Conservation (phyloP, 1,140 invertebrate species). For the Vanessa tameamea region DNA sequence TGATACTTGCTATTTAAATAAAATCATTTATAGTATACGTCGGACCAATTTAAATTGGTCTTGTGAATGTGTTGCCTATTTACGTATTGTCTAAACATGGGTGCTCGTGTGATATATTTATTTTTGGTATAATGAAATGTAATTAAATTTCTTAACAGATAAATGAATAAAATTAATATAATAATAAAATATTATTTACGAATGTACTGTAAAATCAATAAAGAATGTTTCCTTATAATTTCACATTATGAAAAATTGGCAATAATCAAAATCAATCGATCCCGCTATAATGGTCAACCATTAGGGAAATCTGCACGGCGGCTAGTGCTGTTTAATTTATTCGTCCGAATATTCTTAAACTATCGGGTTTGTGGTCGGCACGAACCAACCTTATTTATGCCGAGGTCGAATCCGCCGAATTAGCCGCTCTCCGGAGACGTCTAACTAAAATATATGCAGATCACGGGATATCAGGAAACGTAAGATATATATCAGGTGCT, state of each 20-base stretch:
- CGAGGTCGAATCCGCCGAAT: conserved; percentile 51
- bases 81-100: no score
- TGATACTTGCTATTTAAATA: conserved; percentile 45
- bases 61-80: background rate
- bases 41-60: background rate
- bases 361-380: conserved; percentile 71
- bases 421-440: conserved; percentile 49
- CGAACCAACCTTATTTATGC: conserved; percentile 65
- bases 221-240: background rate
- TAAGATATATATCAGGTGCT: conserved; percentile 2
- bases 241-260: background rate
- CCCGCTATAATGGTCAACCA: conserved; percentile 49
- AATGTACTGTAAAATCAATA: no score
- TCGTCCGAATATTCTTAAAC: conserved; percentile 78
- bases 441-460: conserved; percentile 38
- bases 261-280: background rate
- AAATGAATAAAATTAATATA: no score
- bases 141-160: no score
- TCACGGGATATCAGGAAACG: conserved; percentile 9
- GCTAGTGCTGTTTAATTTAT: conserved; percentile 76
- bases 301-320: conserved; percentile 76
- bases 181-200: no score
- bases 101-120: no score
- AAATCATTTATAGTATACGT: background rate
- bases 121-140: no score